phyloP scores from a whole-genome alignment of 2,113 vertebrate species.

The Dipodomys ordii region DNA sequence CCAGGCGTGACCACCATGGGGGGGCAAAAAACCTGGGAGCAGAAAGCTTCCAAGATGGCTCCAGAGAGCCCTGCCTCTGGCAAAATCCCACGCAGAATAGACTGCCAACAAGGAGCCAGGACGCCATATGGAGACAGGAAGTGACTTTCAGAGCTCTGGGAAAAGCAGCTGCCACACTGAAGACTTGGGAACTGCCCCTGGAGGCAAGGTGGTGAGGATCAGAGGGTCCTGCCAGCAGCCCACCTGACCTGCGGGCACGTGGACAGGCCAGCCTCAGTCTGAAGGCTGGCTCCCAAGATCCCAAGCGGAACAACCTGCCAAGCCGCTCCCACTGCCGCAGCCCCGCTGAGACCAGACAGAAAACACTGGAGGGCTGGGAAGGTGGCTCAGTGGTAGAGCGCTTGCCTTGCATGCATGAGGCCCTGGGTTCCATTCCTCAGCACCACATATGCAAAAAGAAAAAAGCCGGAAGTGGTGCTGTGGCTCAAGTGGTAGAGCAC shows the following conservation, averaged over 20 bases:
- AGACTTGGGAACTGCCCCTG: background rate
- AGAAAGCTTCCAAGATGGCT: background rate
- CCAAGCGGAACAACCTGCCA: background rate
- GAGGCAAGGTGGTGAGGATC: background rate
- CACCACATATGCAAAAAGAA: too few species aligned
- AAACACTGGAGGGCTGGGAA: background rate
- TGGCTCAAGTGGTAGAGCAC: too few species aligned
- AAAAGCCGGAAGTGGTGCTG: too few species aligned
- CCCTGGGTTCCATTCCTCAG: too few species aligned
- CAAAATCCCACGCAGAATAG: background rate
- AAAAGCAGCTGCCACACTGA: background rate
- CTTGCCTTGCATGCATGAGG: too few species aligned
- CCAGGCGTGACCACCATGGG: background rate
- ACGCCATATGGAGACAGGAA: too few species aligned
- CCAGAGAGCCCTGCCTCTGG: background rate
- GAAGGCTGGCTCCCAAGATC: background rate
- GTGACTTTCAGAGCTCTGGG: background rate
- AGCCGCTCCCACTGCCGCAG: too few species aligned
- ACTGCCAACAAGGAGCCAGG: background rate
- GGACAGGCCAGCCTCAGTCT: background rate
- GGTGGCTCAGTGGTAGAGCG: too few species aligned
- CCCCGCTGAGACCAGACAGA: too few species aligned
- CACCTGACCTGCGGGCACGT: background rate
- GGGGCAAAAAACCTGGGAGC: background rate
- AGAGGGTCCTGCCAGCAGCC: background rate